Evolutionary conservation across 2,888 invertebrate species (phyloP), one percentile per base, ranked within the genome.

Genomic region (Slavum lentiscoides): DNA sequence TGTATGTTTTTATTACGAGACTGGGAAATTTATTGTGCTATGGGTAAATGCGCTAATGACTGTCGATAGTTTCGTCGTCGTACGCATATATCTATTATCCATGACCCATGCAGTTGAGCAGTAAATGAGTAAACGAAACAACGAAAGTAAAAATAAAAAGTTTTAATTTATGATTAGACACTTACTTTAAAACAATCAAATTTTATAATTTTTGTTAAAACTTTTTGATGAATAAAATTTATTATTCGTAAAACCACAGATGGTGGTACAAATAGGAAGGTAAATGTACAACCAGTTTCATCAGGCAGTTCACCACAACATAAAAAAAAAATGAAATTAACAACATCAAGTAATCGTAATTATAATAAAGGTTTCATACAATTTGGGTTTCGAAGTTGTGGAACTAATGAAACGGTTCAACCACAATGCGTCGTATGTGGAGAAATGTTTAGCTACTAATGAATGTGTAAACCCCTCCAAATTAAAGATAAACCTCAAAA

Each of bases 381-480:
- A 53, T 68, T 67, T 67, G 49, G 15, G 7, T 67, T 67, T 67
- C 4, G 43, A 21, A n/a, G 15, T 67, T 67, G 13, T 67, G 66
- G 1, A 49, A 67, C 8, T 67, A 43, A 67, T 43, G 15, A 67
- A 43, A 67, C 11, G 11, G n/a, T 67, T 67, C 66, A 67, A 43
- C 66, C 21, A 67, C 9, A 49, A 49, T 43, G 43, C 5, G 49
- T 67, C 11, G 11, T 67, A 67, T 67, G 13, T 43, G 67, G 43
- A 67, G n/a, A 67, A 67, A 67, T 67, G n/a, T 49, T 67, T 49
- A 49, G 43, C 43, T 13, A 43, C 9, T 67, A 43, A n/a, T n/a
- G n/a, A 67, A 67, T 49, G 67, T 67, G 49, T 43, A 67, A 67
- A 67, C 49, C 67, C n/a, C 43, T 67, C 67, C 11, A 49, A 67